A percentile compares a stretch with the other conserved stretches of the same genome.
Evolutionary conservation across 2,888 invertebrate genomes (phyloP).

Genomic region (Athetis lepigone): DNA sequence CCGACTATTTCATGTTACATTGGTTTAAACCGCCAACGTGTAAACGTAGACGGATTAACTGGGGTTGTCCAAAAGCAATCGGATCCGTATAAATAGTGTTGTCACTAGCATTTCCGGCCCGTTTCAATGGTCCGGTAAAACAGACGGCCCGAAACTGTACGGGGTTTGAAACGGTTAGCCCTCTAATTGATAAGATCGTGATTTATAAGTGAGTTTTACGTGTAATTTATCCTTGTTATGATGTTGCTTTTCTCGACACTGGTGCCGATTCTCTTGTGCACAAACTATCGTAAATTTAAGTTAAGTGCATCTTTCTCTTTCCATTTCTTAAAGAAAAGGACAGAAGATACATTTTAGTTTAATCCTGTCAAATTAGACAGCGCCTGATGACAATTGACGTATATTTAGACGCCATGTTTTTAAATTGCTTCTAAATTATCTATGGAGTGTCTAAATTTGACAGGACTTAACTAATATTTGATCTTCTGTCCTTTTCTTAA

Average conservation of each 20-base stretch:
- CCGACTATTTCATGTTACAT: not conserved
- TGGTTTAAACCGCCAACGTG: not conserved
- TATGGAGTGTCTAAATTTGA: no score
- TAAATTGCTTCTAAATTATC: no score
- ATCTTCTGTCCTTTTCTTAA: no score
- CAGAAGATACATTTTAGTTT: no score
- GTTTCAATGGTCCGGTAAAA: constrained; percentile 31
- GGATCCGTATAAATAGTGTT: constrained; percentile 53
- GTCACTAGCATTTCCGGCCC: constrained; percentile 40
- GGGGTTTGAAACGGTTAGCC: constrained; percentile 17
- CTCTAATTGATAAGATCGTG: constrained; percentile 48
- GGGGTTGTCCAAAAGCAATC: constrained; percentile 11
- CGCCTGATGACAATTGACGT: no score
- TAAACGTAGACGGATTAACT: constrained; percentile 27
- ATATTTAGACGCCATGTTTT: no score
- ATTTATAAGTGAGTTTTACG: constrained; percentile 33
- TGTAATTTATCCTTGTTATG: constrained; percentile 19
- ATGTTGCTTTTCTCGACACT: not conserved
- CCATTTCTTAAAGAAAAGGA: no score
- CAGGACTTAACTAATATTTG: no score
- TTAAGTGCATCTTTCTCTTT: no score
- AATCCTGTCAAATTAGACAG: no score
- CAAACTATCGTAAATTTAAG: no score
- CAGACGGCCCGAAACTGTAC: constrained; percentile 37
- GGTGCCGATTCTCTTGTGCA: no score